Percentiles rank a stretch among this genome's conserved stretches.
These are phyloP conservation scores for Hybos culiciformis DNA, from an alignment of 2,888 invertebrate genomes.

Conservation along the genomic window DNA sequence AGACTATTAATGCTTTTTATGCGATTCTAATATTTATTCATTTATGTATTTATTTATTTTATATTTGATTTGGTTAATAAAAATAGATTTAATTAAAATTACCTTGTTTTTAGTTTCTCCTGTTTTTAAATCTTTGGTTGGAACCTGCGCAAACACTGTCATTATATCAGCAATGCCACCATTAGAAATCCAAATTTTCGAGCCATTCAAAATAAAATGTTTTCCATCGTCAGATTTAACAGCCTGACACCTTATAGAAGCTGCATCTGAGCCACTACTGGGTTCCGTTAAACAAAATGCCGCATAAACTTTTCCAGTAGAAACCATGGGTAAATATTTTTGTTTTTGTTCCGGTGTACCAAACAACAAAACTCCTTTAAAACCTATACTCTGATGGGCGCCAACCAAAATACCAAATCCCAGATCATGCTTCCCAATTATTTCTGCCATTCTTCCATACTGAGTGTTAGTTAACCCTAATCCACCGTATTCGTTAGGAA, in stretches of 20 bases:
- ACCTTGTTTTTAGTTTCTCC: constrained; percentile 50
- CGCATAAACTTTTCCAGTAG: constrained; percentile 64
- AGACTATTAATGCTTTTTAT: too few species aligned
- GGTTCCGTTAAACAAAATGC: constrained; percentile 96
- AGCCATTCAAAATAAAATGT: constrained; percentile 87
- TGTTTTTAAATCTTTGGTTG: constrained; percentile 51
- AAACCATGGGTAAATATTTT: constrained; percentile 83
- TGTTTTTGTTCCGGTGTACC: constrained; percentile 81
- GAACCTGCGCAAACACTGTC: constrained; percentile 95
- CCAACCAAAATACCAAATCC: constrained; percentile 90
- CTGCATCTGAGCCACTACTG: constrained; percentile 87
- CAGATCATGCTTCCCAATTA: constrained; percentile 85
- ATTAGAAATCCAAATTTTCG: constrained; percentile 98
- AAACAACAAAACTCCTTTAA: constrained; percentile 84
- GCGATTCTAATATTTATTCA: too few species aligned
- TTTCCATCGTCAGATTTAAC: constrained; percentile 75
- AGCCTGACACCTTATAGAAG: constrained; percentile 71
- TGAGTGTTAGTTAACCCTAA: constrained; percentile 84
- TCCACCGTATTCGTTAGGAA: constrained; percentile 77
- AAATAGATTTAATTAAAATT: background rate
- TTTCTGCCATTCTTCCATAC: constrained; percentile 84
- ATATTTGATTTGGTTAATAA: constrained; percentile 28
- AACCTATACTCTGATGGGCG: constrained; percentile 94
- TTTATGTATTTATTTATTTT: too few species aligned
- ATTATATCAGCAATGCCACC: constrained; percentile 90